Conservation (phyloP, 2,888 invertebrate genomes). For the Pseudanteris insignis region DNA sequence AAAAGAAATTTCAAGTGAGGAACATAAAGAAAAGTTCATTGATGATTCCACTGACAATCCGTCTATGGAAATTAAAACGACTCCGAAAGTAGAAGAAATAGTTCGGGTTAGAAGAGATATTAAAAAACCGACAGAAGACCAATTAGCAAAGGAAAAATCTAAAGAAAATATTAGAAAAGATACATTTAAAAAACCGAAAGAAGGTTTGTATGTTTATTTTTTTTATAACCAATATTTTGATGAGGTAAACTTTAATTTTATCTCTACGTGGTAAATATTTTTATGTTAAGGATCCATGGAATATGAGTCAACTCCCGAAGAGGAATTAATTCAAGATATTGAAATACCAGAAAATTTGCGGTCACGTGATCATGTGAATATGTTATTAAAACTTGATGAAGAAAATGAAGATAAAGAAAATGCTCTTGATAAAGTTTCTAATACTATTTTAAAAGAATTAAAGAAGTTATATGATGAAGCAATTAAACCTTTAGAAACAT, state of each 20-base stretch:
- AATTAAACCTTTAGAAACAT: conserved; percentile 88
- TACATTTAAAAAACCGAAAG: conserved; percentile 42
- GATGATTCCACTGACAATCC: too few species aligned
- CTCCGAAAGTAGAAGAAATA: conserved; percentile 12
- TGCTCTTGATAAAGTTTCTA: conserved; percentile 77
- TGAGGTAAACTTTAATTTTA: too few species aligned
- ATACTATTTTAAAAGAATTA: conserved; percentile 82
- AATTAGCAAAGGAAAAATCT: conserved; percentile 34
- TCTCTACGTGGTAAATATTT: too few species aligned
- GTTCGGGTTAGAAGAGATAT: conserved; percentile 6
- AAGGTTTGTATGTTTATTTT: conserved; percentile 31
- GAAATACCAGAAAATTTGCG: conserved; percentile 82
- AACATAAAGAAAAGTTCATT: too few species aligned
- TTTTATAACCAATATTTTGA: too few species aligned
- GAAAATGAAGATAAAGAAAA: conserved; percentile 78
- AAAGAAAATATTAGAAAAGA: conserved; percentile 50
- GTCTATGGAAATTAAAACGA: conserved; percentile 18
- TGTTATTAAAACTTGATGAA: conserved; percentile 81
- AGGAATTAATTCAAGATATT: conserved; percentile 73
- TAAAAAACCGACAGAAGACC: conserved; percentile 25
- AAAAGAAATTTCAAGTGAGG: too few species aligned
- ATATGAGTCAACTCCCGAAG: conserved; percentile 62
- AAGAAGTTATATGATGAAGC: conserved; percentile 87
- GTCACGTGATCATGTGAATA: conserved; percentile 81
- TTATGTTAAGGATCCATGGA: conserved; percentile 13